Base-by-base conservation (phyloP, 2,113 vertebrate species). In the Elaphurus davidianus region DNA sequence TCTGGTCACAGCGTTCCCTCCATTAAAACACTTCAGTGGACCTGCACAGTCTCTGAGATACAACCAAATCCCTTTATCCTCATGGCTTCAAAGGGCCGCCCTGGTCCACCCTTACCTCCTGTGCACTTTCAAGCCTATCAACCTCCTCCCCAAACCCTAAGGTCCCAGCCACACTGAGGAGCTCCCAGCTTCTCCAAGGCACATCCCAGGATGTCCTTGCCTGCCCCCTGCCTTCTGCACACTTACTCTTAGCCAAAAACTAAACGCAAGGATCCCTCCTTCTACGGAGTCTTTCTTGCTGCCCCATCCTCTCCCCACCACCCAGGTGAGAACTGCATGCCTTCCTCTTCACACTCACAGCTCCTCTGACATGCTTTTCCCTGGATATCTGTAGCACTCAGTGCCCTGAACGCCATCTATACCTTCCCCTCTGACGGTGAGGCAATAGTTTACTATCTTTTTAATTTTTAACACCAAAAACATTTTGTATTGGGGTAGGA, bases 401-500 rank as follows among this genome's bases (percentile, higher is more conserved):
- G 1, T 1, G 27, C 64, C 55, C 74, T 50, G 25, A 25, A 10
- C 2, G 19, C 21, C n/a, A 19, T 15, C 19, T 1, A 8, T 1
- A 27, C 15, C 57, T 83, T 83, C 60, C n/a, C 47, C n/a, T 89
- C 54, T 36, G 4, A 27, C 7, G 30, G 17, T 36, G 7, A 62
- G 43, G 2, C 52, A 76, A 17, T 1, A 57, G 43, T 15, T 85
- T 45, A 71, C n/a, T 74, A 40, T 21, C 67, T 74, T 74, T 74
- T 74, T 25, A 25, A 13, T 74, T 74, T 74, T 74, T 74, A 40
- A 40, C 67, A 40, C 10, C 67, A 23, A 74, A 74, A 74, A 40
- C 67, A 74, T 40, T 74, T 13, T 25, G 19, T 74, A 25, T 0
- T 74, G 10, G 36, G 67, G 67, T 40, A 74, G 47, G 47, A 50